Conservation (phyloP, 2,797 vertebrate genomes). For the Echiichthys vipera region DNA sequence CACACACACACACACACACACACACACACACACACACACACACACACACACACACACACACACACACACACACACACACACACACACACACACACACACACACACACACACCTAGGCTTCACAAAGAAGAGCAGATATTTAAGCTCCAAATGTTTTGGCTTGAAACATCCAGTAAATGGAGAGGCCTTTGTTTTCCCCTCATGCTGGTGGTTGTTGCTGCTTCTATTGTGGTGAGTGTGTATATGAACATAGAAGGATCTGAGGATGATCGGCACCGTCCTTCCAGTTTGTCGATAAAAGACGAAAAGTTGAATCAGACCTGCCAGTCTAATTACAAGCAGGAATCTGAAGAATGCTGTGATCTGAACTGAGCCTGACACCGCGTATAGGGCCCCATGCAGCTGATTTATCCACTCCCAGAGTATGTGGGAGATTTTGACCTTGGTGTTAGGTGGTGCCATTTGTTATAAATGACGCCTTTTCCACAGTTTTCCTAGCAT, state of each 20-base stretch:
- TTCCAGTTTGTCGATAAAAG: constrained; percentile 46
- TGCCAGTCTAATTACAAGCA: constrained; percentile 70
- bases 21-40: too few relatives aligned
- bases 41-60: not conserved
- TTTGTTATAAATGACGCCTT: constrained; percentile 39
- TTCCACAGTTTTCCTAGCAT: constrained; percentile 1
- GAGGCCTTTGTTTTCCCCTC: constrained; percentile 9
- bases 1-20: too few relatives aligned
- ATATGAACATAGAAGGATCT: constrained; percentile 19
- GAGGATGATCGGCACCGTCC: constrained; percentile 38
- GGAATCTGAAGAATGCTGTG: constrained; percentile 81
- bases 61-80: constrained; percentile 36
- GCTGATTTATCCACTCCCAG: constrained; percentile 56
- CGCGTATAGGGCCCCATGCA: constrained; percentile 61
- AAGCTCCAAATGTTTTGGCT: constrained; percentile 34
- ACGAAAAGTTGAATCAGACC: constrained; percentile 68
- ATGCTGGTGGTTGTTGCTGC: constrained; percentile 9
- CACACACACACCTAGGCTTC: constrained; percentile 8
- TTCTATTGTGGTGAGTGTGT: constrained; percentile 2
- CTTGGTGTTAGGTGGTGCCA: constrained; percentile 12
- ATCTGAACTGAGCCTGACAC: constrained; percentile 70
- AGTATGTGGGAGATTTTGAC: constrained; percentile 25
- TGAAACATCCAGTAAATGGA: constrained; percentile 33
- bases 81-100: constrained; percentile 19
- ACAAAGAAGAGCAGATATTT: constrained; percentile 21